Evolutionary conservation across 2,888 invertebrate genomes (phyloP), one percentile per base, ranked within the genome.

Genomic region (Hybos culiciformis): DNA sequence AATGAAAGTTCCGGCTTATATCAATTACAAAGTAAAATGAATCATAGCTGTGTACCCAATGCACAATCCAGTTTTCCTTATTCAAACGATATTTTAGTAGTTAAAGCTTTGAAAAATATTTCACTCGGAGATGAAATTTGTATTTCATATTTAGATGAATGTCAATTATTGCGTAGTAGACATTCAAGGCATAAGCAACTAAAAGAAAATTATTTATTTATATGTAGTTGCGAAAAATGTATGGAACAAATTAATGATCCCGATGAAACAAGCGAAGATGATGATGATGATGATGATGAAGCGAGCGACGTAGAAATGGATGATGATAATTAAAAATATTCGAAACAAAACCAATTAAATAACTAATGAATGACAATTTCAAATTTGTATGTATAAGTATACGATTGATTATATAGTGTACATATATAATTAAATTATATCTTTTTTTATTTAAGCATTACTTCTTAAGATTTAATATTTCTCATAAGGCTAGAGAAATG

Each of bases 1-100:
- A 87, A 83, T 51, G 94, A 94, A 72, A 94, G 94, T 0, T 87
- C 90, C 1, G 94, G 87, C 0, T 68, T 96, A 1, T 96, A 83
- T 62, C 64, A 71, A 19, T 59, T 85, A n/a, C 93, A 94, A 60
- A 91, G 92, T 59, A 74, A 83, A 34, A 81, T 84, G 51, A 96
- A 96, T 68, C 96, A 96, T 66, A 92, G 87, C 55, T 96, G 96
- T 58, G 62, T 71, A 1, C 92, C 94, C 0, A 94, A 93, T 62
- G 88, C 91, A 0, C 79, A 83, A 58, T 78, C 84, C 0, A 76
- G 80, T 18, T 96, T 92, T 61, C 81, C 84, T 0, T 76, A 83
- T 55, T 85, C 86, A 37, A 85, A 88, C 62, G 83, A 80, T 49
- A 74, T 77, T 43, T 66, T 88, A 44, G 80, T 79, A 11, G 59